Evolutionary conservation across 2,888 invertebrate species (phyloP).

Genomic region (Tanytarsus gracilentus): DNA sequence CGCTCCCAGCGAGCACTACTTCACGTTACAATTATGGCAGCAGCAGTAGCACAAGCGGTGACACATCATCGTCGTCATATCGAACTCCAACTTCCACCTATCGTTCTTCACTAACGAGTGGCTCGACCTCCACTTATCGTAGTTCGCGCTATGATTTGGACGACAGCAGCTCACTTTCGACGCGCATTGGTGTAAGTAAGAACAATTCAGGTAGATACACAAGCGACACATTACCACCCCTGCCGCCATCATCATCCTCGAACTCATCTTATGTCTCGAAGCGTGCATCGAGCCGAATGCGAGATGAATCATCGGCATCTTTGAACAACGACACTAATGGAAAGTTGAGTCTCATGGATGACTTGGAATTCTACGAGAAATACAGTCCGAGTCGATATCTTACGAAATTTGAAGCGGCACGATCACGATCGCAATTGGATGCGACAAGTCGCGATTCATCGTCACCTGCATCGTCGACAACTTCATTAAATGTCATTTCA

Average conservation of each 20-base stretch:
- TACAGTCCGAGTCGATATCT: constrained; percentile 68
- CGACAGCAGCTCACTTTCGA: constrained; percentile 1
- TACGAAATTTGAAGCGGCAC: constrained; percentile 48
- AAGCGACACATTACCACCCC: constrained; percentile 24
- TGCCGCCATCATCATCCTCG: constrained; percentile 34
- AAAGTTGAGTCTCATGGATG: constrained; percentile 49
- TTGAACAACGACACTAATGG: constrained; percentile 34
- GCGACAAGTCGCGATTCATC: constrained; percentile 30
- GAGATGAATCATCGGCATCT: constrained; percentile 48
- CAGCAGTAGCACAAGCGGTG: no score
- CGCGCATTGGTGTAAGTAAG: constrained; percentile 29
- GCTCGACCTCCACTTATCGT: background rate
- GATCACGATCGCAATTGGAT: constrained; percentile 44
- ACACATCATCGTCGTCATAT: no score
- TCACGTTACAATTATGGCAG: constrained; percentile 1
- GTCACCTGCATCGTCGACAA: background rate
- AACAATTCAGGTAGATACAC: background rate
- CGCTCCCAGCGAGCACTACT: constrained; percentile 29
- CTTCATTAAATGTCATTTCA: constrained; percentile 1
- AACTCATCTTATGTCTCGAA: constrained; percentile 27
- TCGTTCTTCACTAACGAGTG: background rate
- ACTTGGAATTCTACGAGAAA: constrained; percentile 61
- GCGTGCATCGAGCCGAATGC: constrained; percentile 34
- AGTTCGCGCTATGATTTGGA: background rate
- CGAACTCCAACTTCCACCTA: background rate